phyloP scores from a whole-genome alignment of 2,888 invertebrate genomes.

The Xestia rhomboidea region DNA sequence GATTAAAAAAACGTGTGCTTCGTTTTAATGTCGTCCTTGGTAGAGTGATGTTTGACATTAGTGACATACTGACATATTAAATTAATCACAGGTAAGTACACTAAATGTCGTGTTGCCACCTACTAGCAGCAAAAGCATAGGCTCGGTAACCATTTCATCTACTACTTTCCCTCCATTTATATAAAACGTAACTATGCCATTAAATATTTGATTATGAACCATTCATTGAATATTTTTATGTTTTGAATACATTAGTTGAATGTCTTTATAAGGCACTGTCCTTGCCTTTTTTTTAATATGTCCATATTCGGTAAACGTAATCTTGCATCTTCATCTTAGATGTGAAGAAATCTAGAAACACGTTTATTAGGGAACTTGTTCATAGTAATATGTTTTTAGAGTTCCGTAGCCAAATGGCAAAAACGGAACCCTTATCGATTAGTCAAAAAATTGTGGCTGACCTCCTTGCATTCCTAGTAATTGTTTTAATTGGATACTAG shows the following conservation, averaged over 20 bases:
- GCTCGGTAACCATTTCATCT: background rate
- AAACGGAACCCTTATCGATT: too few species aligned
- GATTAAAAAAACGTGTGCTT: background rate
- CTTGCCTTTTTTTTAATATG: constrained; percentile 6
- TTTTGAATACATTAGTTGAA: constrained; percentile 25
- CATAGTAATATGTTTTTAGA: background rate
- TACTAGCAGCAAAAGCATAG: background rate
- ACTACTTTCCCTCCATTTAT: background rate
- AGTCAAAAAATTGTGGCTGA: background rate
- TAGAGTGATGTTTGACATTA: too few species aligned
- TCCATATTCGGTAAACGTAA: background rate
- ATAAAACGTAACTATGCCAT: constrained; percentile 10
- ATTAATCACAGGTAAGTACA: too few species aligned
- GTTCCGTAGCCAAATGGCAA: too few species aligned
- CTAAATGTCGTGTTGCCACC: too few species aligned
- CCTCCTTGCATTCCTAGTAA: background rate
- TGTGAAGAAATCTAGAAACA: background rate
- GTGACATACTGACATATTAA: too few species aligned
- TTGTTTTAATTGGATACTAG: background rate
- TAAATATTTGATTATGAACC: constrained; percentile 10
- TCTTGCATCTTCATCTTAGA: background rate
- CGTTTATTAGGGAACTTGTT: background rate
- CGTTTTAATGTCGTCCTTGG: too few species aligned
- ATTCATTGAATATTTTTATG: constrained; percentile 18
- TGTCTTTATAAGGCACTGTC: constrained; percentile 17